Conservation (phyloP, 2,888 invertebrate species). For the Altica lythri region DNA sequence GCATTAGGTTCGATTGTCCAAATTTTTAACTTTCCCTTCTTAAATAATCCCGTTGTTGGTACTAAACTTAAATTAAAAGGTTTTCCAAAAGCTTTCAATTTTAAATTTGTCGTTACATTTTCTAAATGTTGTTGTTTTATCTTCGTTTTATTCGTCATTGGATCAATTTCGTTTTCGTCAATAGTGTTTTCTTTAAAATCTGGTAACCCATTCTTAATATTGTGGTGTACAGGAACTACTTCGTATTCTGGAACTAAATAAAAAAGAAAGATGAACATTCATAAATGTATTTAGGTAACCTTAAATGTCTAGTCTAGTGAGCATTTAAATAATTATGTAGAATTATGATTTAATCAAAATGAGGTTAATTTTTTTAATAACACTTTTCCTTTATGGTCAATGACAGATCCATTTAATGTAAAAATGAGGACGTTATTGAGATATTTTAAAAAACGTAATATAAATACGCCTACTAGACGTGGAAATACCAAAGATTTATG, state of each 20-base stretch:
- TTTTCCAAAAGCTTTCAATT: slow-evolving; percentile 80
- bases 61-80: slow-evolving; percentile 74
- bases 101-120: slow-evolving; percentile 64
- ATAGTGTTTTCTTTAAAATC: slow-evolving; percentile 46
- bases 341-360: too few species aligned
- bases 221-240: slow-evolving; percentile 75
- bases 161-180: slow-evolving; percentile 46
- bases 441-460: too few species aligned
- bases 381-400: too few species aligned
- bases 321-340: too few species aligned
- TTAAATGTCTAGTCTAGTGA: too few species aligned
- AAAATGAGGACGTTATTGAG: too few species aligned
- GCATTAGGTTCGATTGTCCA: slow-evolving; percentile 80
- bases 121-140: slow-evolving; percentile 38
- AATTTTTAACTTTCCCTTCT: slow-evolving; percentile 77
- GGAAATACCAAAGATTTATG: too few species aligned
- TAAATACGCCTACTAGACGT: too few species aligned
- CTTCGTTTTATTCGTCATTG: slow-evolving; percentile 27
- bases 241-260: slow-evolving; percentile 86
- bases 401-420: too few species aligned
- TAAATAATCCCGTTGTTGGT: slow-evolving; percentile 78
- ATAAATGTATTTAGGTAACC: too few species aligned
- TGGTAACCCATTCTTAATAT: slow-evolving; percentile 58
- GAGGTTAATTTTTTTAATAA: too few species aligned
- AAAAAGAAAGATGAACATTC: too few species aligned